phyloP scores from a whole-genome alignment of 2,113 vertebrate species.

The Zapornia atra region DNA sequence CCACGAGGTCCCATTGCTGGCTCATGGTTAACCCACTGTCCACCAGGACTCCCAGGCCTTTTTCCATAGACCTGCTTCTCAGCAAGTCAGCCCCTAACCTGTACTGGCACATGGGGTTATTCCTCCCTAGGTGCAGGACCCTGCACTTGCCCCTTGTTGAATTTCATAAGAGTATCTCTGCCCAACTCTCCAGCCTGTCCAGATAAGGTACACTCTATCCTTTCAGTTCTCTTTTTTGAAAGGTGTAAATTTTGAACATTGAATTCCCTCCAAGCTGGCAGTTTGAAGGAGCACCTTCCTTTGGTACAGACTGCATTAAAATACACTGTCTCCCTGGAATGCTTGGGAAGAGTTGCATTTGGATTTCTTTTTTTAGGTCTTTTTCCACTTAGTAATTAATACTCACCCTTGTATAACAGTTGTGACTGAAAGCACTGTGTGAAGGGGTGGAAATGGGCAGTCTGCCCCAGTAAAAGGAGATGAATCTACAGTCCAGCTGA shows the following conservation, averaged over 20 bases:
- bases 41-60: too few species aligned
- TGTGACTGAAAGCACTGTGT: background rate
- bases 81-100: too few species aligned
- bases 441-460: background rate
- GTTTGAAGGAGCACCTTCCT: background rate
- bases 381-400: constrained; percentile 23
- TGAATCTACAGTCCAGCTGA: background rate
- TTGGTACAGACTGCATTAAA: background rate
- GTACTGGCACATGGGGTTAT: too few species aligned
- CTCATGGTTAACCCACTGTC: too few species aligned
- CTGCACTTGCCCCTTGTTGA: too few species aligned
- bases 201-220: too few species aligned
- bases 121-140: too few species aligned
- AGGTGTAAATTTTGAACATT: background rate
- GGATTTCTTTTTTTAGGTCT: background rate
- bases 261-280: background rate
- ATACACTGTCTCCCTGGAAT: background rate
- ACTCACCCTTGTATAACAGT: background rate
- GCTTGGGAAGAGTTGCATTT: background rate
- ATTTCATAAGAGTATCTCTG: too few species aligned
- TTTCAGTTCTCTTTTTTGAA: background rate
- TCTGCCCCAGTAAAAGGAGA: background rate
- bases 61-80: too few species aligned
- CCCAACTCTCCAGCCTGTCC: too few species aligned
- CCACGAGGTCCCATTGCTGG: too few species aligned